Base-by-base conservation (phyloP, 2,888 invertebrate genomes). In the Endomychus coccineus region DNA sequence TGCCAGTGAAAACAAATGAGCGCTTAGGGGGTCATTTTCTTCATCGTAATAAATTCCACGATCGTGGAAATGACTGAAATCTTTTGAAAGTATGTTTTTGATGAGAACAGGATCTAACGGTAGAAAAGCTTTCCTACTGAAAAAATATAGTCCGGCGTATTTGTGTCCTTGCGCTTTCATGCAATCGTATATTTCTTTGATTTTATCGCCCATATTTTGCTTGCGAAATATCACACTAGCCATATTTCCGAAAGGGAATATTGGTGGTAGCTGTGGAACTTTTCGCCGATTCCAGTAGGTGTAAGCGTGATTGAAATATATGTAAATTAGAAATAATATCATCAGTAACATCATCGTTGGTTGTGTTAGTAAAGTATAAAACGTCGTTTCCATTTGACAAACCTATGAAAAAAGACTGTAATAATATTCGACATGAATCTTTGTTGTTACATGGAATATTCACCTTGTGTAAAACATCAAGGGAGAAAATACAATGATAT, bases 201-300 rank as follows among this genome's bases (percentile, higher is more conserved):
- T 70, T 10, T 73, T 74, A 47, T 78, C 70, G 15, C 77, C 78
- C 55, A 82, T 73, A 40, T 77, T 74, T 19, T 68, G 64, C 47
- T 71, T 67, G 16, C 73, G 64, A 30, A 68, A 67, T 2, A 75
- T 66, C 4, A 78, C 73, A 14, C 68, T 62, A 21, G 64, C 64
- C 45, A 80, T 63, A 41, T 77, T 74, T 0, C 83, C 83, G 48
- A 77, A 79, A 0, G 79, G 76, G 42, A 80, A 73, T n/a, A 55
- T 55, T 0, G 77, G 74, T n/a, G 66, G 57, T 1, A 76, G 70
- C 17, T 72, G 71, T 0, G 65, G 62, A 4, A 82, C 71, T 6
- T 74, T 73, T 49, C 64, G 68, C 31, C 67, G 68, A 21, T 69
- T 61, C 82, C 82, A 83, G 51, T 77, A 77, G 1, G 58, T 62